Percentiles rank a stretch among this genome's conserved stretches.
Conservation (phyloP, 2,113 vertebrate genomes). For the Rhinoderma darwinii region DNA sequence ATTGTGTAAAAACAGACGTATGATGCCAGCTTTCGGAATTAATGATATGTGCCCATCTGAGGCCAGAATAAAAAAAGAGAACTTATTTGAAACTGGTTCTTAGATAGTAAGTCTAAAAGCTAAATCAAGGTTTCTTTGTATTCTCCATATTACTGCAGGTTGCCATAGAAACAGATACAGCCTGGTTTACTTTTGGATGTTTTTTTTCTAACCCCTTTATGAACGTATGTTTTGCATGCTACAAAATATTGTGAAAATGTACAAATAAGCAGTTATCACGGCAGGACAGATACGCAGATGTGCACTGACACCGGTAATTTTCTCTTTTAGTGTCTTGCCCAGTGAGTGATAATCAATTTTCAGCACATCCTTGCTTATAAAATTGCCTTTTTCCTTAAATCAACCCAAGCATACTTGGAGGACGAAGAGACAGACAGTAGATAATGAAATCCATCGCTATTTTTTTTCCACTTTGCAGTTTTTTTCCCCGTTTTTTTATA, state of each 20-base stretch:
- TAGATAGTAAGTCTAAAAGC: not conserved
- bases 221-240: conserved; percentile 62
- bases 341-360: conserved; percentile 64
- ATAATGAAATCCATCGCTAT: conserved; percentile 58
- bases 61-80: not conserved
- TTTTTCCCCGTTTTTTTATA: conserved; percentile 28
- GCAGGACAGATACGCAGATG: conserved; percentile 60
- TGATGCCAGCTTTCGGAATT: not conserved
- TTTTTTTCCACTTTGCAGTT: not conserved
- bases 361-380: conserved; percentile 48
- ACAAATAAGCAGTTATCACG: conserved; percentile 68
- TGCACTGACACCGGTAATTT: conserved; percentile 66
- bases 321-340: conserved; percentile 59
- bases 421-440: conserved; percentile 57
- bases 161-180: conserved; percentile 70
- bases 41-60: not conserved
- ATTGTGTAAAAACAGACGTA: too few relatives aligned
- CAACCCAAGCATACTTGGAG: conserved; percentile 49
- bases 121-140: not conserved
- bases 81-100: not conserved
- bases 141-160: conserved; percentile 59
- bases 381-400: conserved; percentile 63
- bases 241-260: conserved; percentile 54
- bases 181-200: not conserved
- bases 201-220: conserved; percentile 54